Conservation (phyloP, 2,797 vertebrate species). For the Rachycentron canadum region DNA sequence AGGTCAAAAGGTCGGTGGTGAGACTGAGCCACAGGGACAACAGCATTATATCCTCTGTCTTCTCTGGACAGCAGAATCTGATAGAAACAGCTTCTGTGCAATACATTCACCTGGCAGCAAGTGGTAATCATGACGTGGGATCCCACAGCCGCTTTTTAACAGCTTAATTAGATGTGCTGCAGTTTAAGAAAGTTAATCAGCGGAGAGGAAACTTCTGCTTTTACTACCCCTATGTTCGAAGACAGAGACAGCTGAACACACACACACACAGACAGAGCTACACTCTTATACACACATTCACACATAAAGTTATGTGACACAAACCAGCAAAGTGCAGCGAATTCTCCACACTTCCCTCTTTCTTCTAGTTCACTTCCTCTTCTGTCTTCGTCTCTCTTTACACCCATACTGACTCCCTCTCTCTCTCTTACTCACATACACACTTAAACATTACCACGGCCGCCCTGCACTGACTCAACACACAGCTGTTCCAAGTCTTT, state of each 20-base stretch:
- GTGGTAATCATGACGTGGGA: conserved; percentile 41
- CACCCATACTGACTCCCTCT: neutral
- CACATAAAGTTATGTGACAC: conserved; percentile 21
- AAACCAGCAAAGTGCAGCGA: conserved; percentile 46
- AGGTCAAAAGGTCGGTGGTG: conserved; percentile 46
- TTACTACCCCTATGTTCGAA: conserved; percentile 36
- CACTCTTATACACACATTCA: conserved; percentile 4
- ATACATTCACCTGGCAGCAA: conserved; percentile 48
- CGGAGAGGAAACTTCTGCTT: conserved; percentile 53
- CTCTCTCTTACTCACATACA: conserved; percentile 39
- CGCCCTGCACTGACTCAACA: conserved; percentile 30
- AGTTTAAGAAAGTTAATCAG: conserved; percentile 66
- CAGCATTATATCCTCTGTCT: conserved; percentile 24
- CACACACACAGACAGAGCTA: neutral
- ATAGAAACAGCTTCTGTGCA: neutral
- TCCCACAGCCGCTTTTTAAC: conserved; percentile 47
- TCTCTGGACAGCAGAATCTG: conserved; percentile 19
- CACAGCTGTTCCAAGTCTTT: conserved; percentile 62
- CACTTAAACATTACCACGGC: conserved; percentile 34
- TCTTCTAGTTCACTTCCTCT: conserved; percentile 29
- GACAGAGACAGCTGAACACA: conserved; percentile 31
- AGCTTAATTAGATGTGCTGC: conserved; percentile 60
- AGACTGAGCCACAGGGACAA: conserved; percentile 30
- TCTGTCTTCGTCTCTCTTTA: conserved; percentile 30
- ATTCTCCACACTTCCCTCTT: conserved; percentile 21